phyloP scores from a whole-genome alignment of 2,113 vertebrate species.

The Lepisosteus oculatus region DNA sequence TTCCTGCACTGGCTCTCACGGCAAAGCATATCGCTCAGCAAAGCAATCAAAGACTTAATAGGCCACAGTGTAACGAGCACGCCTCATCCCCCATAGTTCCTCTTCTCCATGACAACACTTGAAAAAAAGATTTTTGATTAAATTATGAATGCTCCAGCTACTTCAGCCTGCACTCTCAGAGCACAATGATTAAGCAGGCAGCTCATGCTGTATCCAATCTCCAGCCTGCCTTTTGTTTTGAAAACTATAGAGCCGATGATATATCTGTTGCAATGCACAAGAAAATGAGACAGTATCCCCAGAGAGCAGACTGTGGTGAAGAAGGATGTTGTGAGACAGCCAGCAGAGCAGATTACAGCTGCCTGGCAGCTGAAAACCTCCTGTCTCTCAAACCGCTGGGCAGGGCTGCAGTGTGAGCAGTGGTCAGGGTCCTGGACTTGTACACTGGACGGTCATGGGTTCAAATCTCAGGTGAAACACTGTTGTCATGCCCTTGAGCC shows the following conservation, averaged over 20 bases:
- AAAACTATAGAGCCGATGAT: no score
- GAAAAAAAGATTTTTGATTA: constrained; percentile 31
- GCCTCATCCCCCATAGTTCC: background rate
- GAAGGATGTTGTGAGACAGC: background rate
- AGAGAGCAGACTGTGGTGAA: background rate
- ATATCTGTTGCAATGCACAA: background rate
- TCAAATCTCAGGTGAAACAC: no score
- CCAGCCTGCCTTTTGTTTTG: background rate
- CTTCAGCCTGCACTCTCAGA: constrained; percentile 19
- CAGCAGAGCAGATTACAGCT: background rate
- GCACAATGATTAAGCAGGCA: constrained; percentile 28
- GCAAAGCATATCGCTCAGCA: no score
- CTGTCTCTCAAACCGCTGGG: no score
- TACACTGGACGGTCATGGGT: no score
- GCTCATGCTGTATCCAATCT: constrained; percentile 18
- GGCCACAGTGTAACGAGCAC: no score
- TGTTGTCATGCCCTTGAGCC: no score
- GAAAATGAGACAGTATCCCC: background rate
- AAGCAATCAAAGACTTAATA: background rate
- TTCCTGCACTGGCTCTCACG: no score
- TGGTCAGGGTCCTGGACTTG: no score
- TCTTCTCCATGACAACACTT: constrained; percentile 2
- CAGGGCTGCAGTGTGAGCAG: no score
- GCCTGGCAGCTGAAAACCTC: background rate
- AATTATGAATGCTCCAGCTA: constrained; percentile 48